These are phyloP conservation scores for Bambusicola thoracicus DNA, from an alignment of 2,113 vertebrate genomes.

Conservation along the genomic window DNA sequence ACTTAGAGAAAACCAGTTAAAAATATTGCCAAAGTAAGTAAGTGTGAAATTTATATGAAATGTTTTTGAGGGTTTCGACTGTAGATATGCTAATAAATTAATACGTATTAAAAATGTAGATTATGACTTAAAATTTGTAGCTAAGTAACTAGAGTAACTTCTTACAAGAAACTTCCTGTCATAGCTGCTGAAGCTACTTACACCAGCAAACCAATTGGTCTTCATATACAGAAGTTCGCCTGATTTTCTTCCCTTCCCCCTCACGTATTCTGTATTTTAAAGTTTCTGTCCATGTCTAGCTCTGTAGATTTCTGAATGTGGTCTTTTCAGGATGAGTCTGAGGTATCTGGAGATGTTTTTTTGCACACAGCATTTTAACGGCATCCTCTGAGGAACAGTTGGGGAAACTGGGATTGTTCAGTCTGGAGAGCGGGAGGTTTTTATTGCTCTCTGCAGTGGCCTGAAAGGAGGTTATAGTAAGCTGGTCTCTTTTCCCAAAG, in stretches of 20 bases:
- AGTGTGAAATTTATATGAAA: not conserved
- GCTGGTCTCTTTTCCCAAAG: no score
- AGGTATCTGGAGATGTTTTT: not conserved
- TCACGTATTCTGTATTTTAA: not conserved
- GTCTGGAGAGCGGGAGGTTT: no score
- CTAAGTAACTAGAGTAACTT: not conserved
- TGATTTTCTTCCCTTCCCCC: not conserved
- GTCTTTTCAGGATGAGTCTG: not conserved
- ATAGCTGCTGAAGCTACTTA: not conserved
- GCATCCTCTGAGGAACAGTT: no score
- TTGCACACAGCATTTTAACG: not conserved
- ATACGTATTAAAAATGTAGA: not conserved
- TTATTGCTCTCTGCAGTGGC: no score
- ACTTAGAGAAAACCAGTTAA: constrained; percentile 97
- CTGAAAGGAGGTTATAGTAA: no score
- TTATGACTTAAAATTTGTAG: not conserved
- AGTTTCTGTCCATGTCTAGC: not conserved
- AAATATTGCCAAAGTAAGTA: constrained; percentile 99
- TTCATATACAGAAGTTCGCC: not conserved
- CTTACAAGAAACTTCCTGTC: not conserved
- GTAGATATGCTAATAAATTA: not conserved
- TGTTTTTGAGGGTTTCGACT: not conserved
- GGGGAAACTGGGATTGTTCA: no score
- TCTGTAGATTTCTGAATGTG: not conserved
- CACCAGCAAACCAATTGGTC: not conserved